phyloP scores from a whole-genome alignment of 2,888 invertebrate genomes.

The Conus canariensis region DNA sequence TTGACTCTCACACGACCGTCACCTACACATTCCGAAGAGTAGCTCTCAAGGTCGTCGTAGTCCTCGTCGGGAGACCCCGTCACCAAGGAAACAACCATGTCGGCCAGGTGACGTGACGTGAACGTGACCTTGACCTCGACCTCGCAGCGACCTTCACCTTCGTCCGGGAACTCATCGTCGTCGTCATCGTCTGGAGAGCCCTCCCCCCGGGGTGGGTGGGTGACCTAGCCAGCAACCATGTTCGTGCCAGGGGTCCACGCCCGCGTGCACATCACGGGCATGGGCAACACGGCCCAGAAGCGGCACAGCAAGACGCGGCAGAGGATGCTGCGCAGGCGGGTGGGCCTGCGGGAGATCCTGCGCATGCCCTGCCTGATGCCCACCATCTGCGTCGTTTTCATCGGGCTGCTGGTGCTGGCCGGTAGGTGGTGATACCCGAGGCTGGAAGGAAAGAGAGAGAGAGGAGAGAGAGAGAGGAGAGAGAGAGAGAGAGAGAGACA shows the following conservation, averaged over 20 bases:
- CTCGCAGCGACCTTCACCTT: not conserved
- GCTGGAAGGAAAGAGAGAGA: not conserved
- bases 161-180: not conserved
- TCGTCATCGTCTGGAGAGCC: no score
- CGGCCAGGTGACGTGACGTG: not conserved
- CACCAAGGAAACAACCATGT: no score
- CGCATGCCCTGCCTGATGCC: conserved; percentile 52
- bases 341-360: conserved; percentile 45
- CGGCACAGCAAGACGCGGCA: conserved; percentile 36
- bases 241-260: conserved; percentile 48
- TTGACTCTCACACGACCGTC: no score
- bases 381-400: conserved; percentile 42
- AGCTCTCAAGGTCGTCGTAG: no score
- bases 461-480: not conserved
- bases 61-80: no score
- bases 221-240: conserved; percentile 32
- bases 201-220: no score
- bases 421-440: conserved; percentile 12
- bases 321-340: conserved; percentile 41
- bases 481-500: not conserved
- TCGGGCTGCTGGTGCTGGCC: conserved; percentile 47
- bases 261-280: conserved; percentile 50
- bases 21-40: no score
- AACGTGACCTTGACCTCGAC: not conserved
- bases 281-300: conserved; percentile 19